A percentile compares a stretch with the other conserved stretches of the same genome.
Conservation (phyloP, 2,888 invertebrate species). For the Pandemis heparana region DNA sequence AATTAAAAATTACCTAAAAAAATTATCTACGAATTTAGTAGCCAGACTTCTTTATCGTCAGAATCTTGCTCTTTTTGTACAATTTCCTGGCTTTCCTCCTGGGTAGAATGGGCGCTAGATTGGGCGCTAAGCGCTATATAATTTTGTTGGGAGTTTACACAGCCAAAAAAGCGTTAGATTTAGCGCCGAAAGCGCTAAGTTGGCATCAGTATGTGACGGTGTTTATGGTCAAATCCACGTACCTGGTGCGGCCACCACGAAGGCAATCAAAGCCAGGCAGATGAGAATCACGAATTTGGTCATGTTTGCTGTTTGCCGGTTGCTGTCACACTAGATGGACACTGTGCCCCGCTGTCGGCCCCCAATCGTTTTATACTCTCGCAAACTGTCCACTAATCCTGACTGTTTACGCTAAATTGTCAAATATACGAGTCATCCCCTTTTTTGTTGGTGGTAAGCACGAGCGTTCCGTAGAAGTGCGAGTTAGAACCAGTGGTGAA, state of each 20-base stretch:
- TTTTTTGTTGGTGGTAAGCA: constrained; percentile 50
- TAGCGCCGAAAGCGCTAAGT: too few relatives aligned
- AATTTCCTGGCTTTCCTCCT: too few relatives aligned
- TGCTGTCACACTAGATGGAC: constrained; percentile 26
- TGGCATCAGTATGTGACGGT: too few relatives aligned
- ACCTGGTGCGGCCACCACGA: constrained; percentile 65
- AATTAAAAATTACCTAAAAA: too few relatives aligned
- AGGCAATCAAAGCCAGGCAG: constrained; percentile 51
- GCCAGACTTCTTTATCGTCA: too few relatives aligned
- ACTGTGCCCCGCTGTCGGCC: constrained; percentile 47
- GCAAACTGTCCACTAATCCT: constrained; percentile 49
- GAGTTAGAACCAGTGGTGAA: background rate
- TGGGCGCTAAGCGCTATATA: too few relatives aligned
- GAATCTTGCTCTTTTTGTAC: too few relatives aligned
- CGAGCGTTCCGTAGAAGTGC: constrained; percentile 25
- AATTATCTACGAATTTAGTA: too few relatives aligned
- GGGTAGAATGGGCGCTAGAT: too few relatives aligned
- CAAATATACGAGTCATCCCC: constrained; percentile 60
- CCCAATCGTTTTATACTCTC: constrained; percentile 60
- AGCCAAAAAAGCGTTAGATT: too few relatives aligned
- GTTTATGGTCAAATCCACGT: constrained; percentile 21
- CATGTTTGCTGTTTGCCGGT: constrained; percentile 49
- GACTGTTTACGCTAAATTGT: constrained; percentile 58
- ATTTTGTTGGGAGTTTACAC: too few relatives aligned
- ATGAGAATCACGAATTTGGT: constrained; percentile 50